A percentile compares a stretch with the other conserved stretches of the same genome.
Conservation (phyloP, 2,113 vertebrate genomes). For the Daubentonia madagascariensis region DNA sequence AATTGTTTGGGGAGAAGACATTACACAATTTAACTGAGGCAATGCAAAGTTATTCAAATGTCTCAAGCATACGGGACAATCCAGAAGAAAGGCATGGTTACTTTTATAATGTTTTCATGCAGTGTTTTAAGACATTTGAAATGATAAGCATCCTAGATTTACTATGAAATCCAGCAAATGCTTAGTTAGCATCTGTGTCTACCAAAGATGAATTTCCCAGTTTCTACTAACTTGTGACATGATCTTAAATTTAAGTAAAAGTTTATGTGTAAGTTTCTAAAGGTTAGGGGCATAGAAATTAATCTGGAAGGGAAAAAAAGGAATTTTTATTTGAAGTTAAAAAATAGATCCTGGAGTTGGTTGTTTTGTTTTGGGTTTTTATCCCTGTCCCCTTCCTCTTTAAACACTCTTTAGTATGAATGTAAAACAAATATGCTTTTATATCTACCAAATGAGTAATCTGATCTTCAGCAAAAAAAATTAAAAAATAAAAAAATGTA, state of each 20-base stretch:
- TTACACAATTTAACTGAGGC: neutral
- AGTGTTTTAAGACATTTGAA: neutral
- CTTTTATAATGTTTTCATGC: neutral
- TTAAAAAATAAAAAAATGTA: neutral
- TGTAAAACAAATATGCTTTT: conserved; percentile 63
- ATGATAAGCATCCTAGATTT: neutral
- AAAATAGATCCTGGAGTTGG: neutral
- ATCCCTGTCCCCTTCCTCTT: neutral
- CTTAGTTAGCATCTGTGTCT: neutral
- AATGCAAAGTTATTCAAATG: neutral
- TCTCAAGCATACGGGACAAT: neutral
- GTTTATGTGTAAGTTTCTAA: conserved; percentile 48
- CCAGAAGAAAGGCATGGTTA: neutral
- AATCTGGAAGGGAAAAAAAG: conserved; percentile 20
- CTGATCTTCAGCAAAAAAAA: conserved; percentile 58
- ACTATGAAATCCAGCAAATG: neutral
- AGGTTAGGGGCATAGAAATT: neutral
- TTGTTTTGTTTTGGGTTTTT: neutral
- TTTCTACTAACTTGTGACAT: neutral
- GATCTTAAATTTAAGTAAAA: conserved; percentile 48
- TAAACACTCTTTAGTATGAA: neutral
- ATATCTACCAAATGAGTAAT: conserved; percentile 53
- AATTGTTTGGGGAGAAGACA: neutral
- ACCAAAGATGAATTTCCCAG: conserved; percentile 60
- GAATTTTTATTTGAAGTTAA: neutral